A percentile compares a stretch with the other conserved stretches of the same genome.
Evolutionary conservation across 2,797 vertebrate genomes (phyloP).

Genomic region (Pseudomugil gertrudae): DNA sequence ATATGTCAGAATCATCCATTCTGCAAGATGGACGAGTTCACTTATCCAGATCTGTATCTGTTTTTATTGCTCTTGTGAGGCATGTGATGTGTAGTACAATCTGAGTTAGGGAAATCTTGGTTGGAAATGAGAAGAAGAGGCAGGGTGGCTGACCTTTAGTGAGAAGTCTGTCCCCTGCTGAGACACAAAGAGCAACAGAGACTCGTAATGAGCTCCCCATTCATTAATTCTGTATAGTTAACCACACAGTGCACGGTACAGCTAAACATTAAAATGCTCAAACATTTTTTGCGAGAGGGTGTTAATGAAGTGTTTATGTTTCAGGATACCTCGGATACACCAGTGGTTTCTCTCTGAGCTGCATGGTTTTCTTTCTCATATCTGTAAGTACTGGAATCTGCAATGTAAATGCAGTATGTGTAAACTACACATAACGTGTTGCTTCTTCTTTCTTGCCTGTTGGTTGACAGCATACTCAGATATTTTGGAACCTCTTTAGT

Average conservation of each 20-base stretch:
- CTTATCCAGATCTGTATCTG: not conserved
- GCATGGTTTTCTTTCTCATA: constrained; percentile 97
- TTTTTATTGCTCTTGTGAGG: constrained; percentile 3
- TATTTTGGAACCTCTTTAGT: constrained; percentile 49
- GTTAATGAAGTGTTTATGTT: constrained; percentile 59
- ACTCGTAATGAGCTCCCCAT: constrained; percentile 46
- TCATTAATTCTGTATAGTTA: constrained; percentile 15
- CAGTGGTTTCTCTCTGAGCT: constrained; percentile 98
- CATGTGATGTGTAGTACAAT: constrained; percentile 6
- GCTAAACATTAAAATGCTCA: constrained; percentile 5
- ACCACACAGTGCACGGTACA: constrained; percentile 1
- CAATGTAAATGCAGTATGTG: not conserved
- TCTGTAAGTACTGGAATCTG: constrained; percentile 82
- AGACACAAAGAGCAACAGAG: constrained; percentile 44
- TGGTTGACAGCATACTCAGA: constrained; percentile 25
- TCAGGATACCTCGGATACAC: constrained; percentile 96
- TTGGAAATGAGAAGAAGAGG: constrained; percentile 30
- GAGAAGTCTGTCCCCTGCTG: constrained; percentile 29
- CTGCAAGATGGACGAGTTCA: not conserved
- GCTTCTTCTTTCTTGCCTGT: constrained; percentile 15
- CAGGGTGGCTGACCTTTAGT: constrained; percentile 44
- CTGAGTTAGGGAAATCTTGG: constrained; percentile 16
- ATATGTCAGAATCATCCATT: constrained; percentile 11
- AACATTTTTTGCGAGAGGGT: constrained; percentile 7
- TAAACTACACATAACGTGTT: constrained; percentile 1